Conservation (phyloP, 1,140 invertebrate genomes). For the Dendroctonus ponderosae region DNA sequence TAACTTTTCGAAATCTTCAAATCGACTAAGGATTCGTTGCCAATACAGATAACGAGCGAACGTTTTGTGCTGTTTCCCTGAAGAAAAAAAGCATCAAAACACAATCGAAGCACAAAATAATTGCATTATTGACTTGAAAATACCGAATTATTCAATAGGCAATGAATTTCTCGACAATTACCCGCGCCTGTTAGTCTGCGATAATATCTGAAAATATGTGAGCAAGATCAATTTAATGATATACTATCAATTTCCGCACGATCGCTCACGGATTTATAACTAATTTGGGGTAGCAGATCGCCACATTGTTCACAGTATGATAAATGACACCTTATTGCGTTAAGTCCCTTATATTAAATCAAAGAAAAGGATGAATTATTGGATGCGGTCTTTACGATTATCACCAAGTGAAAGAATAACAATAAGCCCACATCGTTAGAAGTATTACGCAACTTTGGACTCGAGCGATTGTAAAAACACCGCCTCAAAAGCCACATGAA, state of each 20-base stretch:
- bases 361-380: constrained; percentile 2
- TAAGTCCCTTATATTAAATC: constrained; percentile 9
- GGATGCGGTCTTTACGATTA: neutral
- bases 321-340: constrained; percentile 15
- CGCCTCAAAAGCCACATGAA: too few relatives aligned
- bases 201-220: constrained; percentile 17
- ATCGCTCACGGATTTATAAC: constrained; percentile 9
- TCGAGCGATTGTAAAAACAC: too few relatives aligned
- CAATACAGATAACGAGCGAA: too few relatives aligned
- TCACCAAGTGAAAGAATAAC: too few relatives aligned
- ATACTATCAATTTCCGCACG: constrained; percentile 17
- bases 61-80: too few relatives aligned
- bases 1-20: too few relatives aligned
- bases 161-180: constrained; percentile 10
- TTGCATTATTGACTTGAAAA: neutral
- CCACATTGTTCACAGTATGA: constrained; percentile 13
- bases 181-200: constrained; percentile 6
- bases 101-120: neutral
- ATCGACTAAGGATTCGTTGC: too few relatives aligned
- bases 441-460: too few relatives aligned
- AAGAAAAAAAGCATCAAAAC: neutral
- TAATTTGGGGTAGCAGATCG: constrained; percentile 13
- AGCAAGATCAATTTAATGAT: constrained; percentile 18
- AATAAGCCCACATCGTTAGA: too few relatives aligned
- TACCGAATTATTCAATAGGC: neutral